Percentiles rank a stretch among this genome's conserved stretches.
Evolutionary conservation across 2,797 vertebrate species (phyloP).

Genomic region (Hafferia zeledoni): DNA sequence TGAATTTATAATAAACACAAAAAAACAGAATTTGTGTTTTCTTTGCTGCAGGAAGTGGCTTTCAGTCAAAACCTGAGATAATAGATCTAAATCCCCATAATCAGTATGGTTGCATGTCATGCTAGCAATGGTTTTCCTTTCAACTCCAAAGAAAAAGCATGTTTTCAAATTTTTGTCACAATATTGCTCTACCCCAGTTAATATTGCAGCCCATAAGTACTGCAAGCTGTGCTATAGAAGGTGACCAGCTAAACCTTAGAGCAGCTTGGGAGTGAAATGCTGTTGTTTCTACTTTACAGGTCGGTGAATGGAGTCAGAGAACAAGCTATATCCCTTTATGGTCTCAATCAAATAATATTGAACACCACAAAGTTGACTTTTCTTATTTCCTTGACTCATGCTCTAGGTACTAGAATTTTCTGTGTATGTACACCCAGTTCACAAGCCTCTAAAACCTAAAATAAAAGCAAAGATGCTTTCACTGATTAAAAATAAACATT

Average conservation of each 20-base stretch:
- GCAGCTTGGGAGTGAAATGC: background rate
- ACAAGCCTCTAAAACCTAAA: background rate
- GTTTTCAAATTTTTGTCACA: background rate
- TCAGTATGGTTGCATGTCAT: background rate
- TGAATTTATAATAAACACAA: background rate
- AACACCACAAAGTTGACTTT: background rate
- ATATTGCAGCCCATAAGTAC: accelerated
- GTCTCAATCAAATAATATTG: background rate
- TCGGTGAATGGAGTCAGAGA: background rate
- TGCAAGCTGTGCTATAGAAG: background rate
- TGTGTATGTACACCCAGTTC: background rate
- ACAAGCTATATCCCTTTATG: background rate
- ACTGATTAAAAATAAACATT: background rate
- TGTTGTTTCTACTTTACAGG: background rate
- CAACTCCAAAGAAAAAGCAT: background rate
- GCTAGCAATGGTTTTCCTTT: background rate
- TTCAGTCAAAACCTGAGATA: background rate
- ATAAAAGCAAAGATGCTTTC: background rate
- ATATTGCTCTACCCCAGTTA: background rate
- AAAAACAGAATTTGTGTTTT: background rate
- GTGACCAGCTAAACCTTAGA: background rate
- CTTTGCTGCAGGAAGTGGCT: background rate
- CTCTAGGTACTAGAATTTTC: background rate
- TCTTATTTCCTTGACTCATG: background rate
- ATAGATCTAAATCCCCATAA: background rate